These are phyloP conservation scores for Micrastur ruficollis DNA, from an alignment of 2,797 vertebrate genomes.

Conservation along the genomic window DNA sequence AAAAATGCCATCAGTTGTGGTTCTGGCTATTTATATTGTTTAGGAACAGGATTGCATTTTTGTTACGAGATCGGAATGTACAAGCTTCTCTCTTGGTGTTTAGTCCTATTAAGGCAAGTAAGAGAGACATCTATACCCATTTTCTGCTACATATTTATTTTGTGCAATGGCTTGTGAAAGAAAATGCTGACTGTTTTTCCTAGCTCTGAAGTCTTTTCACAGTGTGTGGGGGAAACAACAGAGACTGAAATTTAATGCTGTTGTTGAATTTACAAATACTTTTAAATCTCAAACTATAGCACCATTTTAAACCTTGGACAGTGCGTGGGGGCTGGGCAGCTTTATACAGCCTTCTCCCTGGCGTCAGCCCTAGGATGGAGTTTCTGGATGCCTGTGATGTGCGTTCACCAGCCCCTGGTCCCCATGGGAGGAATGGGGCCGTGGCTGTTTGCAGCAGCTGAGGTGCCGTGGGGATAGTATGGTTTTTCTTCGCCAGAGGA, in stretches of 20 bases:
- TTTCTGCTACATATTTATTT: slow-evolving; percentile 45
- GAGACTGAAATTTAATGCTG: not conserved
- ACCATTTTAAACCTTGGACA: not conserved
- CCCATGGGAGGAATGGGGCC: fast-evolving
- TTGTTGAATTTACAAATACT: not conserved
- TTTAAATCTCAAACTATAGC: not conserved
- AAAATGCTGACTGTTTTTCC: slow-evolving; percentile 12
- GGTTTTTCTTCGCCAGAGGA: not conserved
- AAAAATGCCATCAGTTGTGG: not conserved
- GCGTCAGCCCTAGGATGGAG: too few relatives aligned
- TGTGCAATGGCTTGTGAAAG: slow-evolving; percentile 24
- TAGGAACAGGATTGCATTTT: slow-evolving; percentile 18
- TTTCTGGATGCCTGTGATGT: not conserved
- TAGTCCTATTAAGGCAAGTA: not conserved
- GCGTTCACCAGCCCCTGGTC: not conserved
- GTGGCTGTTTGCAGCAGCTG: not conserved
- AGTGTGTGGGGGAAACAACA: not conserved
- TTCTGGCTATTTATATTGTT: slow-evolving; percentile 26
- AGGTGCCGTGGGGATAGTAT: fast-evolving
- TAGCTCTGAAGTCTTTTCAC: not conserved
- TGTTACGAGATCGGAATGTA: not conserved
- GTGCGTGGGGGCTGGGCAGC: not conserved
- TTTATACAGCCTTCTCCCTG: not conserved
- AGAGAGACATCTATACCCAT: slow-evolving; percentile 12
- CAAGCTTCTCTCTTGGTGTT: not conserved